These are phyloP conservation scores for Eunapius fragilis DNA, from an alignment of 37 sponge, comb jelly and placozoan species.

Conservation along the genomic window DNA sequence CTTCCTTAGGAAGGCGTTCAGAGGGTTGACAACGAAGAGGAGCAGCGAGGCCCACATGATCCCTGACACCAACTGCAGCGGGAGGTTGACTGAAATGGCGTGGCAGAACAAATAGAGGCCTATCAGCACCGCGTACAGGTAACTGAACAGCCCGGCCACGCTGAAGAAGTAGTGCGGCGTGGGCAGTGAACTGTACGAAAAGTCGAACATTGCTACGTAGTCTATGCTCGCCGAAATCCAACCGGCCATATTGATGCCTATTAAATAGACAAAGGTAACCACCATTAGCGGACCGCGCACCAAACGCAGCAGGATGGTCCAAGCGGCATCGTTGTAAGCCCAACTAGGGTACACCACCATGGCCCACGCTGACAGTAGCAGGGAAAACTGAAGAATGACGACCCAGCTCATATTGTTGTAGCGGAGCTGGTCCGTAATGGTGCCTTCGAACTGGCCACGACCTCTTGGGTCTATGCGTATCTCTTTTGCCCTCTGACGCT, in stretches of 20 bases:
- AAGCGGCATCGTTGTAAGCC: background rate
- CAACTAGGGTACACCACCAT: background rate
- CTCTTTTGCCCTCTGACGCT: background rate
- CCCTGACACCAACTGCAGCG: constrained; percentile 44
- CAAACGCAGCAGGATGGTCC: constrained; percentile 58
- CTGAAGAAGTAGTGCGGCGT: constrained; percentile 51
- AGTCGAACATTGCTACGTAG: constrained; percentile 66
- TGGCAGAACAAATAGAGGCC: constrained; percentile 10
- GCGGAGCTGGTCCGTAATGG: background rate
- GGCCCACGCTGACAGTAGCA: background rate
- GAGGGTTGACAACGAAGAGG: constrained; percentile 63
- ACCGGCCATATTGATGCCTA: constrained; percentile 66
- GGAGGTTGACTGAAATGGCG: background rate
- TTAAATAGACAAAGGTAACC: constrained; percentile 57
- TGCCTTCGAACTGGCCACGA: background rate
- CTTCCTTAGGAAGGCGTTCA: constrained; percentile 38
- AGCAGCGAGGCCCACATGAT: constrained; percentile 60
- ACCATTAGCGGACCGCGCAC: constrained; percentile 72
- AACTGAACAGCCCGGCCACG: constrained; percentile 44
- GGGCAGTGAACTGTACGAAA: constrained; percentile 23
- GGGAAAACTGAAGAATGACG: background rate
- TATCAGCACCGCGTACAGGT: constrained; percentile 27
- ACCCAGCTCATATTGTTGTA: background rate
- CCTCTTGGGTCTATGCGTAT: background rate
- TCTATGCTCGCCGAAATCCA: constrained; percentile 55